These are phyloP conservation scores for Troides oblongomaculatus DNA, from an alignment of 2,888 invertebrate genomes.

Conservation along the genomic window DNA sequence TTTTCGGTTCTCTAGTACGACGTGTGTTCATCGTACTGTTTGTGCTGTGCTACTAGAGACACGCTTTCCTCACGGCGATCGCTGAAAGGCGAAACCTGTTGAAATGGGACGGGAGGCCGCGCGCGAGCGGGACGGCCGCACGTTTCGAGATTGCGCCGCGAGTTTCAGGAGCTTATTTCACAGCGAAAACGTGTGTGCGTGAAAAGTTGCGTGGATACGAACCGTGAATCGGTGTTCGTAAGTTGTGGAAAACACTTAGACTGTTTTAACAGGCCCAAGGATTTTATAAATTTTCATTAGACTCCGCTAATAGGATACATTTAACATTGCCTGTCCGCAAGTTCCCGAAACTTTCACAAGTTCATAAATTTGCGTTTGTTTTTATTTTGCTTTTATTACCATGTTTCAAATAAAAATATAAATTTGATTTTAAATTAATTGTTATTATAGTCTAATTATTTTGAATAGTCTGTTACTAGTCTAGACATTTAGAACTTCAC, in stretches of 20 bases:
- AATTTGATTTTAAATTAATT: background rate
- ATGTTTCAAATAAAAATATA: too few relatives aligned
- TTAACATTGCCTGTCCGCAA: conserved; percentile 43
- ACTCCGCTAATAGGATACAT: conserved; percentile 50
- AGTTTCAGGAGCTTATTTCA: conserved; percentile 75
- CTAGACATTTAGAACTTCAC: background rate
- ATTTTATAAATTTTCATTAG: conserved; percentile 60
- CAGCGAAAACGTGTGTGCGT: conserved; percentile 68
- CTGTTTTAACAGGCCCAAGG: conserved; percentile 65
- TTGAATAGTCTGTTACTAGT: background rate
- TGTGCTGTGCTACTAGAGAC: conserved; percentile 76
- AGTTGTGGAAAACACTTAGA: conserved; percentile 77
- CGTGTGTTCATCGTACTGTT: conserved; percentile 73
- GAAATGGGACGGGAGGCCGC: conserved; percentile 71
- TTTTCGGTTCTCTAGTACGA: conserved; percentile 67
- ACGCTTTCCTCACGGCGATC: conserved; percentile 72
- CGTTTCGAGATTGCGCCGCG: conserved; percentile 44
- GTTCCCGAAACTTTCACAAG: conserved; percentile 6
- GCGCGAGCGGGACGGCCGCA: conserved; percentile 56
- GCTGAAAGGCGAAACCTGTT: conserved; percentile 79
- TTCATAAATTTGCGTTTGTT: background rate
- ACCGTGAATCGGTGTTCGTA: conserved; percentile 68
- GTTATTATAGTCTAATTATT: background rate
- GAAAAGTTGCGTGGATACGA: conserved; percentile 71
- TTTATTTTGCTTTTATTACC: too few relatives aligned